These are phyloP conservation scores for Cinara cedri DNA, from an alignment of 2,888 invertebrate species.

Conservation along the genomic window DNA sequence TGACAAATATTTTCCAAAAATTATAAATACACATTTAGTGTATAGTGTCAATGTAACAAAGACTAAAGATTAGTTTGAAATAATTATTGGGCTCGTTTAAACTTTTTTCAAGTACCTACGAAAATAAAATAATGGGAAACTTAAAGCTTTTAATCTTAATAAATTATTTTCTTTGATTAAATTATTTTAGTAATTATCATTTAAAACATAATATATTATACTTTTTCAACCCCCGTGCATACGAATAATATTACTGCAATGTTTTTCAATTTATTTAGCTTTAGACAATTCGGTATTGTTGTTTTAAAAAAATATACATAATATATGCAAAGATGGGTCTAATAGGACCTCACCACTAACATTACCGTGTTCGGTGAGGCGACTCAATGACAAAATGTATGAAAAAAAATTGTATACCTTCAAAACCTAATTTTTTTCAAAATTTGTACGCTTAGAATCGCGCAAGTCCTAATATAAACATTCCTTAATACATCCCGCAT, in stretches of 20 bases:
- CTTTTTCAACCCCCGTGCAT: neutral
- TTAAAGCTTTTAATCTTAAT: slow-evolving; percentile 11
- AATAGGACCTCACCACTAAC: no score
- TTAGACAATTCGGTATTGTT: neutral
- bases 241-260: neutral
- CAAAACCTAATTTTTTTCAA: no score
- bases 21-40: no score
- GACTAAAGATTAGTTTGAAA: neutral
- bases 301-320: no score
- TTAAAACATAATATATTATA: neutral
- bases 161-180: slow-evolving; percentile 19
- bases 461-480: no score
- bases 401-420: no score
- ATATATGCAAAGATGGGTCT: no score
- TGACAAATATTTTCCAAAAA: no score
- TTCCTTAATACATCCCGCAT: no score
- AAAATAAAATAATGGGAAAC: slow-evolving; percentile 2
- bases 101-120: slow-evolving; percentile 12
- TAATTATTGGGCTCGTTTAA: slow-evolving; percentile 6
- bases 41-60: neutral
- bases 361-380: no score
- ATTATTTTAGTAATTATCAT: neutral
- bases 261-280: neutral
- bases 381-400: no score
- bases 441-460: no score